Percentiles rank a stretch among this genome's conserved stretches.
These are phyloP conservation scores for Patiria miniata DNA, from an alignment of 35 echinoderm and acorn worm genomes.

Conservation along the genomic window DNA sequence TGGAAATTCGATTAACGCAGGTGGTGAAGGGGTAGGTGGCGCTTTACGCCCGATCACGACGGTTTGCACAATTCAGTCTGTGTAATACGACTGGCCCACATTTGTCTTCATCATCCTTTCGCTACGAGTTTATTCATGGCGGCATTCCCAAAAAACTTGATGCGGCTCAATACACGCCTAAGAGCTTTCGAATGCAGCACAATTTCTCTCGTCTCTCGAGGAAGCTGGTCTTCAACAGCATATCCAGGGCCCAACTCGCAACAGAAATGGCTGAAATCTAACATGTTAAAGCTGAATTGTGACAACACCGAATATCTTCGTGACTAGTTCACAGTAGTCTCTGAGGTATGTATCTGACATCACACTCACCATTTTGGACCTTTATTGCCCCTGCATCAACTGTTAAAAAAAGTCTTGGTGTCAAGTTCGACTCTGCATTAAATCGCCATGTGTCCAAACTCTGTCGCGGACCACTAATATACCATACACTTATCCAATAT, in stretches of 20 bases:
- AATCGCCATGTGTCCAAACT: conserved; percentile 5
- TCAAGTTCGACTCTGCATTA: conserved; percentile 11
- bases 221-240: conserved; percentile 34
- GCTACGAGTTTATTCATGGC: conserved; percentile 58
- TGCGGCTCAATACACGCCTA: too few species aligned
- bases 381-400: conserved; percentile 14
- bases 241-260: conserved; percentile 53
- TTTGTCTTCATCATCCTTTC: too few species aligned
- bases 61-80: too few species aligned
- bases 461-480: neutral
- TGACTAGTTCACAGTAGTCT: neutral
- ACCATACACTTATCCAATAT: too few species aligned
- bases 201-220: conserved; percentile 29
- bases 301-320: conserved; percentile 25
- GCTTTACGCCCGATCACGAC: too few species aligned
- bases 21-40: too few species aligned
- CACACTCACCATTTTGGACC: neutral
- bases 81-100: too few species aligned
- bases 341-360: neutral
- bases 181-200: too few species aligned
- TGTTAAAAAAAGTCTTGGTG: conserved; percentile 23
- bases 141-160: conserved; percentile 42
- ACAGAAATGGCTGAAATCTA: conserved; percentile 8
- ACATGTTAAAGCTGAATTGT: conserved; percentile 31
- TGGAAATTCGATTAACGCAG: too few species aligned